phyloP scores from a whole-genome alignment of 2,797 vertebrate genomes.

The Mionectes olivaceus region DNA sequence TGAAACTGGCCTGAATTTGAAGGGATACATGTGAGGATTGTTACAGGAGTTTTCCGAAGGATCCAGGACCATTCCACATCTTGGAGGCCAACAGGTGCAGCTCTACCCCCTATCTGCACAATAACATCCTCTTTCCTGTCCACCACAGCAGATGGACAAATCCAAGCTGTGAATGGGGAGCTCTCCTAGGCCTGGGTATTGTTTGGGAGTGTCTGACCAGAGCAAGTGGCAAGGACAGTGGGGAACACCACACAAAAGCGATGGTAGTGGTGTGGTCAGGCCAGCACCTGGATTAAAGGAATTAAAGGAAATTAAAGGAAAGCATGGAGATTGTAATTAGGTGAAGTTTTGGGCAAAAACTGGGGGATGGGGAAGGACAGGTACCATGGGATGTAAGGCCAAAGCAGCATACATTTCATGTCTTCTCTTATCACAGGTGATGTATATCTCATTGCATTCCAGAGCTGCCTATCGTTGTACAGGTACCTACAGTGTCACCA shows the following conservation, averaged over 20 bases:
- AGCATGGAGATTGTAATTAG: neutral
- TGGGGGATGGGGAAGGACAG: neutral
- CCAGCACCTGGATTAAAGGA: neutral
- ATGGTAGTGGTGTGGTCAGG: neutral
- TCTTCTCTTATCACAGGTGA: neutral
- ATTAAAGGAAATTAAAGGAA: neutral
- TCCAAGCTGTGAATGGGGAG: neutral
- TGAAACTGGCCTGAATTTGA: neutral
- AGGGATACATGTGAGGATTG: neutral
- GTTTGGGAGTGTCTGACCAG: neutral
- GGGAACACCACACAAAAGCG: neutral
- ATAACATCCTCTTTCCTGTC: neutral
- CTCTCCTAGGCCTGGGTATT: neutral
- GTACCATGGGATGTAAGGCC: neutral
- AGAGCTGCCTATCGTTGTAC: neutral
- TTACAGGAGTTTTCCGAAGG: neutral
- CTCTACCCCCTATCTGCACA: accelerated
- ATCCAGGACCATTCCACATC: neutral
- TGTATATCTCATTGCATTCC: neutral
- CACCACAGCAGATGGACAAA: accelerated
- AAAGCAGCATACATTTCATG: neutral
- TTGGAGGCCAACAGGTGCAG: neutral
- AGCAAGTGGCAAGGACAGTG: neutral
- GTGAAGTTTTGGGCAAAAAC: neutral
- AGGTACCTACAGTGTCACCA: neutral